phyloP scores from a whole-genome alignment of 2,888 invertebrate species.

The Alitta virens region DNA sequence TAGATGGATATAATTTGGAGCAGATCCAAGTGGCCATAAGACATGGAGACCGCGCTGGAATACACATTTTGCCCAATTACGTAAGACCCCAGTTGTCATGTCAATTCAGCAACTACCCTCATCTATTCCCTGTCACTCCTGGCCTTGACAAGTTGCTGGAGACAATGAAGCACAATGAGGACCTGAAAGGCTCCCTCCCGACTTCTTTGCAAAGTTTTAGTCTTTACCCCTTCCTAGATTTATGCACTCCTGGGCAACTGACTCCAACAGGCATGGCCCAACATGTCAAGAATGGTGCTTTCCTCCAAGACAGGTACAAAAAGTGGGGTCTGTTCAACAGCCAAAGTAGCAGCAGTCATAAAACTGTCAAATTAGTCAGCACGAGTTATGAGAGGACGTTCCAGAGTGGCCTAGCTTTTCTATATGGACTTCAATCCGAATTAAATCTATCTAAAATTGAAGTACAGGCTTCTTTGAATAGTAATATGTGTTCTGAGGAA shows the following conservation, averaged over 20 bases:
- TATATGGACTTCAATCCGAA: constrained; percentile 70
- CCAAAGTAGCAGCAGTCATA: constrained; percentile 37
- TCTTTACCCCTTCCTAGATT: constrained; percentile 37
- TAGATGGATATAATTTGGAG: constrained; percentile 30
- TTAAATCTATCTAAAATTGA: constrained; percentile 68
- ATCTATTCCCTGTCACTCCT: constrained; percentile 7
- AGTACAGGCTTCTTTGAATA: constrained; percentile 53
- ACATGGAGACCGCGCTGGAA: constrained; percentile 86
- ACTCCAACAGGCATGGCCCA: constrained; percentile 80
- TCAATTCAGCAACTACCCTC: constrained; percentile 54
- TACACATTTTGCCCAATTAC: constrained; percentile 78
- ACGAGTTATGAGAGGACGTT: constrained; percentile 83
- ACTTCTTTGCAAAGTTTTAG: constrained; percentile 38
- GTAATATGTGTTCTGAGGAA: constrained; percentile 20
- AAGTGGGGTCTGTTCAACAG: constrained; percentile 39
- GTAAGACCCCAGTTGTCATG: constrained; percentile 70
- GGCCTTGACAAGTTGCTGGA: constrained; percentile 15
- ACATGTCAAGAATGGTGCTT: constrained; percentile 74
- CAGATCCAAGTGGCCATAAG: constrained; percentile 64
- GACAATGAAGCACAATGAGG: constrained; percentile 7
- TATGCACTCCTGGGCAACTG: constrained; percentile 78
- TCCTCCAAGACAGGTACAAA: constrained; percentile 59
- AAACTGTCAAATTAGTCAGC: constrained; percentile 66
- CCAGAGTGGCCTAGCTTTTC: constrained; percentile 81
- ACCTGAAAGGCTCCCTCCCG: constrained; percentile 59